Evolutionary conservation across 2,797 vertebrate genomes (phyloP).

Genomic region (Tarsius wallacei): DNA sequence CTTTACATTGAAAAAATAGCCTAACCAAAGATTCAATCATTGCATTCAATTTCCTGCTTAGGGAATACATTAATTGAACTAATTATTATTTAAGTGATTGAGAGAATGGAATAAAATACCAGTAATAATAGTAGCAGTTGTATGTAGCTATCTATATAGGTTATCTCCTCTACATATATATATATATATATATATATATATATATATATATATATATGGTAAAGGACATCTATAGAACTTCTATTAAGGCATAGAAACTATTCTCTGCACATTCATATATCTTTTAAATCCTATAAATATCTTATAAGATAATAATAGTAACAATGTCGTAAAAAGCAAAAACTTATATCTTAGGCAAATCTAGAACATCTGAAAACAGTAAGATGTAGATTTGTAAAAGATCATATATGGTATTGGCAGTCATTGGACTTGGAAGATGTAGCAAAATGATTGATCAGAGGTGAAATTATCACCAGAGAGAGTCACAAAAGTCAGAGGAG

Average conservation of each 20-base stretch:
- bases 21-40: neutral
- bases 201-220: neutral
- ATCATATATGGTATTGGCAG: neutral
- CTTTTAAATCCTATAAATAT: neutral
- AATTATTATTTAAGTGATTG: neutral
- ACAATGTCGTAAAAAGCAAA: neutral
- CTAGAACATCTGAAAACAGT: neutral
- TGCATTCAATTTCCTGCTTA: neutral
- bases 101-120: neutral
- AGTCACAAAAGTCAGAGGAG: neutral
- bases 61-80: neutral
- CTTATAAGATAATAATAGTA: neutral
- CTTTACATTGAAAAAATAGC: neutral
- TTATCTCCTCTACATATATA: neutral
- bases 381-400: neutral
- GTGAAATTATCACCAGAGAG: neutral
- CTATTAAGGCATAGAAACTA: neutral
- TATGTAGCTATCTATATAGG: neutral
- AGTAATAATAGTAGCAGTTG: neutral
- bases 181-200: no score
- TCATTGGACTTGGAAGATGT: neutral
- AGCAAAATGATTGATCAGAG: neutral
- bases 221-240: neutral
- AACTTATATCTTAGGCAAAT: neutral
- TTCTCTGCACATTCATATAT: neutral